A percentile compares a stretch with the other conserved stretches of the same genome.
These are phyloP conservation scores for Pedionomus torquatus DNA, from an alignment of 2,113 vertebrate species.

Conservation along the genomic window DNA sequence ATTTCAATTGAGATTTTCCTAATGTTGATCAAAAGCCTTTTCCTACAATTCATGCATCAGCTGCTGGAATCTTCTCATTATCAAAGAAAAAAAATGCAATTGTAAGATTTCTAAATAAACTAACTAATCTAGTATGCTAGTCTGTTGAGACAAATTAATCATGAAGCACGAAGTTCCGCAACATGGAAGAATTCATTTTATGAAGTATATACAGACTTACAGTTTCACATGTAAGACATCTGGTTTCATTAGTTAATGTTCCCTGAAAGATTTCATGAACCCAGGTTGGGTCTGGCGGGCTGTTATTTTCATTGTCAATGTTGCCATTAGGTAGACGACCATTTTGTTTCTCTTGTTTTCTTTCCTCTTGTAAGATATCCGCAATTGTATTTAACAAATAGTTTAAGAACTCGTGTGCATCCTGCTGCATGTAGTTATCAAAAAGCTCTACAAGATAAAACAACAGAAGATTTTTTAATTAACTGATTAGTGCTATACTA, in stretches of 20 bases:
- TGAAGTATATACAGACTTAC: slow-evolving; percentile 57
- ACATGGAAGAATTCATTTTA: neutral
- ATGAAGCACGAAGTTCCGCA: neutral
- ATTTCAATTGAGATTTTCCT: neutral
- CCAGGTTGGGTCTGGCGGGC: slow-evolving; percentile 82
- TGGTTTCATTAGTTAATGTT: slow-evolving; percentile 86
- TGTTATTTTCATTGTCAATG: slow-evolving; percentile 76
- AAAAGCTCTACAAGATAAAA: slow-evolving; percentile 86
- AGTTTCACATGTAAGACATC: slow-evolving; percentile 87
- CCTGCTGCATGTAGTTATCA: slow-evolving; percentile 99
- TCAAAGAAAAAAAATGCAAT: neutral
- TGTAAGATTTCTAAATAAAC: neutral
- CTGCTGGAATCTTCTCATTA: neutral
- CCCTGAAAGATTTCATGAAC: slow-evolving; percentile 89
- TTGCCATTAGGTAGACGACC: slow-evolving; percentile 86
- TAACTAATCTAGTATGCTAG: neutral
- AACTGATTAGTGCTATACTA: neutral
- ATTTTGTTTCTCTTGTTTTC: slow-evolving; percentile 96
- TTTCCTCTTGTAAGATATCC: slow-evolving; percentile 96
- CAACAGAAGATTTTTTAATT: neutral
- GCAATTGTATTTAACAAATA: slow-evolving; percentile 96
- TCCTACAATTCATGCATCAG: neutral
- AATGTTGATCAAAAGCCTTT: neutral
- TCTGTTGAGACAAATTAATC: neutral
- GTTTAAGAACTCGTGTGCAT: slow-evolving; percentile 97